These are phyloP conservation scores for Brachionus manjavacas DNA, from an alignment of 1,140 invertebrate species.

Conservation along the genomic window DNA sequence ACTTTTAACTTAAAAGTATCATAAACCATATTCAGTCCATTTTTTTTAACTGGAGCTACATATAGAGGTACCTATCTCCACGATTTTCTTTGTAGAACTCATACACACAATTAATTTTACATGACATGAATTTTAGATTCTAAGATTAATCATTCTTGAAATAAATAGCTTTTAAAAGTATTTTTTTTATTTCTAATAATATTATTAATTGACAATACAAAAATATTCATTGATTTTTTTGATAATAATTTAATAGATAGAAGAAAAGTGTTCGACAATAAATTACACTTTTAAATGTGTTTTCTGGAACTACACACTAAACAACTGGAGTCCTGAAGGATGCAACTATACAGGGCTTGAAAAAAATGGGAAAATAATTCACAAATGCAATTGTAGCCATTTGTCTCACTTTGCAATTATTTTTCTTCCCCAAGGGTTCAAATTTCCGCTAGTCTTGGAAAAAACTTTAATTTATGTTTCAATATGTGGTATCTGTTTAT, in stretches of 20 bases:
- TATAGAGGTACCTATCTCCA: too few species aligned
- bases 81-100: too few species aligned
- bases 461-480: neutral
- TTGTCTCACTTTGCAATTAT: neutral
- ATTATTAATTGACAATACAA: too few species aligned
- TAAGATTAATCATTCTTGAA: too few species aligned
- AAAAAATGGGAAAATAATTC: neutral
- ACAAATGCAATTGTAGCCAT: slow-evolving; percentile 2
- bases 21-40: too few species aligned
- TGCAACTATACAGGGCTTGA: neutral
- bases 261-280: neutral
- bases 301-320: neutral
- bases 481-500: neutral
- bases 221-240: neutral
- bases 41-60: too few species aligned
- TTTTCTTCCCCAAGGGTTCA: neutral
- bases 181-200: too few species aligned
- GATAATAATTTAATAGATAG: neutral
- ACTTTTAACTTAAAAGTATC: too few species aligned
- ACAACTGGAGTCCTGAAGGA: neutral
- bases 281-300: neutral
- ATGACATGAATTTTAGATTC: too few species aligned
- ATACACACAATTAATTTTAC: too few species aligned
- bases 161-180: too few species aligned
- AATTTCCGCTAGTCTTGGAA: neutral